Percentiles rank a stretch among this genome's conserved stretches.
Evolutionary conservation across 2,113 vertebrate species (phyloP).

Genomic region (Oreochromis niloticus): DNA sequence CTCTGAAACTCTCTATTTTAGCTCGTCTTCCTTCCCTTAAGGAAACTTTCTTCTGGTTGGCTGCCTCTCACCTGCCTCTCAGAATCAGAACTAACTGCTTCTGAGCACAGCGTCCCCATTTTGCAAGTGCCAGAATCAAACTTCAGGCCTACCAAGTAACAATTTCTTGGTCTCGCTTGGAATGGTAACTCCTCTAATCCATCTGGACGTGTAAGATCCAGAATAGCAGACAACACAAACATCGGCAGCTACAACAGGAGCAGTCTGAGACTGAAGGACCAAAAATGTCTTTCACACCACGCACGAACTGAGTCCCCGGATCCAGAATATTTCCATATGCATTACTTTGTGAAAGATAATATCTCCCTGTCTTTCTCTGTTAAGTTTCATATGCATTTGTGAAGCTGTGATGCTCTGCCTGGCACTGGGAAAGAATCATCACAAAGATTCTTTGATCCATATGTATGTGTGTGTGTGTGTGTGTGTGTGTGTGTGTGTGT

Average conservation of each 20-base stretch:
- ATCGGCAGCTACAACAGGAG: neutral
- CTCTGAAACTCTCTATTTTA: neutral
- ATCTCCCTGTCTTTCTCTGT: neutral
- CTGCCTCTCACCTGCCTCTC: neutral
- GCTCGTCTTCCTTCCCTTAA: neutral
- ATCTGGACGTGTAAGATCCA: neutral
- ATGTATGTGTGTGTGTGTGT: neutral
- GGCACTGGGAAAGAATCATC: neutral
- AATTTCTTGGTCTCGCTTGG: neutral
- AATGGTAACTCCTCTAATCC: neutral
- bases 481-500: rapidly evolving
- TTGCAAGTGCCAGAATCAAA: neutral
- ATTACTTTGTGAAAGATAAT: neutral
- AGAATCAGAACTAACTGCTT: neutral
- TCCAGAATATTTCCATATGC: neutral
- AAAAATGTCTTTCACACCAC: neutral
- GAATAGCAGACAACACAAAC: neutral
- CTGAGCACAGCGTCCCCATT: neutral
- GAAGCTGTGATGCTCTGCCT: neutral
- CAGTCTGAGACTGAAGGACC: neutral
- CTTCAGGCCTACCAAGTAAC: neutral
- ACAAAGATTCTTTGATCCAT: neutral
- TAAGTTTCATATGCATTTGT: neutral
- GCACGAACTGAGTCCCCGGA: rapidly evolving
- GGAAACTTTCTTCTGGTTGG: neutral